Base-by-base conservation (phyloP, 2,888 invertebrate species). In the Nebria salina region DNA sequence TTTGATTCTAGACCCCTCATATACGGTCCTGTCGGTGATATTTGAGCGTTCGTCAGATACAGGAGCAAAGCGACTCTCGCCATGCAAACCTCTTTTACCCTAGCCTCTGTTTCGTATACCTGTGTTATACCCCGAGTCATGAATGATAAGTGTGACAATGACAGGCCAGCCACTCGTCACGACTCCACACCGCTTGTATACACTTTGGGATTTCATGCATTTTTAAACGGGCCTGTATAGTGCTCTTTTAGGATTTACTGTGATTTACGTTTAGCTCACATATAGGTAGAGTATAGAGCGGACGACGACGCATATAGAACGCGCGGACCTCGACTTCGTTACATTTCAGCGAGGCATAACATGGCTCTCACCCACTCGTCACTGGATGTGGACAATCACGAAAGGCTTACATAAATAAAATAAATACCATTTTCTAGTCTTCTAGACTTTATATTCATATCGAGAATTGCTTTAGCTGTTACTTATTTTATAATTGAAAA, bases 111-210 rank as follows among this genome's bases (percentile, higher is more conserved):
- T 54, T 26, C 75, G 26, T 26, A 54, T 75, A 75, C 75, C 75
- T 75, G 75, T 75, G 75, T 75, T 75, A 75, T 73, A 80, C 80
- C 74, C 80, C 75, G 73, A 83, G 79, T 84, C 84, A 85, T 85
- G 84, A 85, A 85, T 85, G 84, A 85, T 84, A 84, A 85, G 84
- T 84, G 83, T 84, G 84, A 85, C 85, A 85, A 84, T 85, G 85
- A 85, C 85, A 85, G 83, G 84, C 83, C 83, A 82, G 85, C 84
- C 83, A 77, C 80, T 80, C 80, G 80, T 80, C 80, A 80, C 75
- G 65, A 75, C 80, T 66, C 72, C 79, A 72, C 79, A 80, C 84
- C 83, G 83, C 82, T 84, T 83, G 84, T 85, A 84, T 85, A 85
- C 84, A 85, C 85, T 84, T 83, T 83, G 83, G 83, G 84, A 84